Evolutionary conservation across 2,888 invertebrate species (phyloP).

Genomic region (Herminia tarsipennalis): DNA sequence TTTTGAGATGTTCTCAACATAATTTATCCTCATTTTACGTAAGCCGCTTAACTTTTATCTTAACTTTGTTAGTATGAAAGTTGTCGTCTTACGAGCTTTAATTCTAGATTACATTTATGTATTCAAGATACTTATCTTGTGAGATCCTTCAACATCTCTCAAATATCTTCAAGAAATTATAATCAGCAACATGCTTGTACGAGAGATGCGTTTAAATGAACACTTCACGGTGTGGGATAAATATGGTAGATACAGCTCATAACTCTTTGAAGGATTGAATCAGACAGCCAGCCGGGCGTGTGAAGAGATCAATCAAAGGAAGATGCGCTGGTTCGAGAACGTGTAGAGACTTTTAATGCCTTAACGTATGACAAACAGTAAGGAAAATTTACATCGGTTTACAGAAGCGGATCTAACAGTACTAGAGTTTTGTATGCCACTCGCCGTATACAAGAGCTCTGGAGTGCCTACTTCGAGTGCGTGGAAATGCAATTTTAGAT

Average conservation of each 20-base stretch:
- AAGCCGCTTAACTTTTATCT: constrained; percentile 1
- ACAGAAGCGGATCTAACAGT: constrained; percentile 34
- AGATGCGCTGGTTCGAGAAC: no score
- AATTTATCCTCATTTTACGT: constrained; percentile 19
- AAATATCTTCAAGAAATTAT: no score
- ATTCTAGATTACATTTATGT: constrained; percentile 1
- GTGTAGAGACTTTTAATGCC: no score
- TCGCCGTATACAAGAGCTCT: constrained; percentile 7
- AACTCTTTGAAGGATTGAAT: constrained; percentile 56
- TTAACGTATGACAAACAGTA: background rate
- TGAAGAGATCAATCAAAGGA: constrained; percentile 36
- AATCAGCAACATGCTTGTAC: no score
- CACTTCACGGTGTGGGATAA: constrained; percentile 40
- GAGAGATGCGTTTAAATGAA: constrained; percentile 13
- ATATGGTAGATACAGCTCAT: constrained; percentile 51
- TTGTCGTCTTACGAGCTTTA: background rate
- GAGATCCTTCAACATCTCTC: no score
- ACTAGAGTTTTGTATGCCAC: constrained; percentile 31
- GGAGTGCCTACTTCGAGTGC: constrained; percentile 6
- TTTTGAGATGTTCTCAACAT: constrained; percentile 10
- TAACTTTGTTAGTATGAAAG: background rate
- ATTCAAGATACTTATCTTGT: no score
- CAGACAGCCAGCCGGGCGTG: constrained; percentile 40
- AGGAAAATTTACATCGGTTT: constrained; percentile 18
- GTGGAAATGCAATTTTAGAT: constrained; percentile 1